Base-by-base conservation (phyloP, 2,113 vertebrate species). In the Odontesthes bonariensis region DNA sequence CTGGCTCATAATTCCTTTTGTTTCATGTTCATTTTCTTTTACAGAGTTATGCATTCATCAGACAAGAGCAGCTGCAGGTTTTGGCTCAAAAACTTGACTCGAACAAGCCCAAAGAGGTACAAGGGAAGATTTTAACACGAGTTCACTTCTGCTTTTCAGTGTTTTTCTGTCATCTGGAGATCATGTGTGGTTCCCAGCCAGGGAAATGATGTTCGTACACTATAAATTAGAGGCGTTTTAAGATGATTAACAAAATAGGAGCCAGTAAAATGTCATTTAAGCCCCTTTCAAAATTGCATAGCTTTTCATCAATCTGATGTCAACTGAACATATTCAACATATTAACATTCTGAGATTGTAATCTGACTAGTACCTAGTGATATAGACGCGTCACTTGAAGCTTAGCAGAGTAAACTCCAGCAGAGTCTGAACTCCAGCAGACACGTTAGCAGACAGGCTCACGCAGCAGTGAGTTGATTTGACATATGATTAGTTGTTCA, bases 11-110 rank as follows among this genome's bases (percentile, higher is more conserved):
- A 65, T 1, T 10, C 1, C 53, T 19, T 12, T 12, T 42, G 4
- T 62, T 56, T 72, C 7, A 1, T 59, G 12, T 70, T 16, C 10
- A 6, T 40, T 65, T 87, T 86, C 85, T 78, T 49, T 91, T 93
- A 17, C 92, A 99, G 98, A 97, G 96, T 91, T 99, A 97, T 6
- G 92, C 92, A 0, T 98, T 98, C 85, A 96, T 98, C 92, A 95
- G 95, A 93, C 96, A 97, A 82, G 98, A 98, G 85, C 96, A 98
- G 86, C 92, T 99, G 62, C 97, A 98, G 35, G 84, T 94, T 61
- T 95, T 99, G 78, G 84, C 94, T 75, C 96, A 97, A 85, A 95
- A 94, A 55, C 93, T 99, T 56, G 96, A 98, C 81, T 92, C 95
- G 53, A 86, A 88, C 72, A 94, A 96, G 33, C 95, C 97, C 51